These are phyloP conservation scores for Halcyon senegalensis DNA, from an alignment of 2,113 vertebrate species.

Conservation along the genomic window DNA sequence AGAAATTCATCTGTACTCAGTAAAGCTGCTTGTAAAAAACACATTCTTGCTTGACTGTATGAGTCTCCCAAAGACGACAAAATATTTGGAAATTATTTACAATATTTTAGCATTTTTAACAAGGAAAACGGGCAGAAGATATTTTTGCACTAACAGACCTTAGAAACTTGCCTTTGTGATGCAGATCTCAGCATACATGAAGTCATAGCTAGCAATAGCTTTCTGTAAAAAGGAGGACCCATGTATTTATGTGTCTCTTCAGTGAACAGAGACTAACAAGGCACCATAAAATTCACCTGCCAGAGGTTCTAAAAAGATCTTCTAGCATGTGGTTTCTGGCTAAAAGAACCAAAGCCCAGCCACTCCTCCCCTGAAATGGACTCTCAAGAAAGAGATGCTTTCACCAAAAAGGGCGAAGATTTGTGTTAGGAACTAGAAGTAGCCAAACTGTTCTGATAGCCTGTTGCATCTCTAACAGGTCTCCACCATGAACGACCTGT, in stretches of 20 bases:
- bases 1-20: neutral
- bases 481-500: neutral
- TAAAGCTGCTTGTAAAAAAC: neutral
- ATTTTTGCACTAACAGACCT: neutral
- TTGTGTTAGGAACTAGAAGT: neutral
- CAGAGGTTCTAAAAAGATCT: neutral
- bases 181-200: neutral
- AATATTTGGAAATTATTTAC: neutral
- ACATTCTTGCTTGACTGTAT: neutral
- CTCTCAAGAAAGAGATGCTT: neutral
- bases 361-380: neutral
- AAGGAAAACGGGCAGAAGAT: rapidly evolving
- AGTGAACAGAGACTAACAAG: neutral
- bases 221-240: neutral
- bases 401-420: neutral
- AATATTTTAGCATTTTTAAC: neutral
- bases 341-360: neutral
- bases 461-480: neutral
- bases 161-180: neutral
- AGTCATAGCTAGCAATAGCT: neutral
- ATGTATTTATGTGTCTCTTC: neutral
- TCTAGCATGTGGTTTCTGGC: neutral
- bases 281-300: neutral
- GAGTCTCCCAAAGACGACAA: neutral
- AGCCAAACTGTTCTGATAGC: neutral